Base-by-base conservation (phyloP, 2,888 invertebrate genomes). In the Cheilosia soror region DNA sequence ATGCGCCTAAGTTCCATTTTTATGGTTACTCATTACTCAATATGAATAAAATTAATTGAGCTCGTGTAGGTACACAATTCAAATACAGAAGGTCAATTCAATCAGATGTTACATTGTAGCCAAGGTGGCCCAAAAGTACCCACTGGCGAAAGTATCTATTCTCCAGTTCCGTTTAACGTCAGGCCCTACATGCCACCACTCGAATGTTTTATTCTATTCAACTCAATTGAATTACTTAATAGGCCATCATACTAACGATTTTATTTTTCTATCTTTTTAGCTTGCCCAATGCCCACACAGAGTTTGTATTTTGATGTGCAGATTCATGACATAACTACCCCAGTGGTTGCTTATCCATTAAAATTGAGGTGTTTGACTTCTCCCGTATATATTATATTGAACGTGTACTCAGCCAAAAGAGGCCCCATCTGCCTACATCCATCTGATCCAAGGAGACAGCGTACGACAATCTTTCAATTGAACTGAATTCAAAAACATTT, bases 171-270 rank as follows among this genome's bases (percentile, higher is more conserved):
- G 40, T 65, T 55, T n/a, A 66, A 9, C 49, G 31, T 37, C 9
- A 37, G 37, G 37, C 37, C 11, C 37, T 37, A 7, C 11, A 65
- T 79, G 79, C 65, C 63, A 83, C 72, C 83, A 83, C 73, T 83
- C 68, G 57, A 37, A 29, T 51, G 79, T 57, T 69, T 79, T 69
- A 84, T 84, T 51, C 33, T 44, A 66, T 84, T 79, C 68, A 79
- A 79, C 73, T 80, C 69, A 84, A 84, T 84, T 84, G 71, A 84
- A 84, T 84, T 84, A 84, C 75, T 84, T 75, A 80, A 80, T 75
- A 49, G 69, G 5, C 57, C n/a, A 42, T 58, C n/a, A 42, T 58
- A 44, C 51, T 58, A 57, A 65, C 51, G 40, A 53, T 27, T 62
- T 5, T 31, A 47, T 76, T 72, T 51, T 42, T 11, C 51, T 9